phyloP scores from a whole-genome alignment of 2,888 invertebrate species.

The Oxystoma pomonae region DNA sequence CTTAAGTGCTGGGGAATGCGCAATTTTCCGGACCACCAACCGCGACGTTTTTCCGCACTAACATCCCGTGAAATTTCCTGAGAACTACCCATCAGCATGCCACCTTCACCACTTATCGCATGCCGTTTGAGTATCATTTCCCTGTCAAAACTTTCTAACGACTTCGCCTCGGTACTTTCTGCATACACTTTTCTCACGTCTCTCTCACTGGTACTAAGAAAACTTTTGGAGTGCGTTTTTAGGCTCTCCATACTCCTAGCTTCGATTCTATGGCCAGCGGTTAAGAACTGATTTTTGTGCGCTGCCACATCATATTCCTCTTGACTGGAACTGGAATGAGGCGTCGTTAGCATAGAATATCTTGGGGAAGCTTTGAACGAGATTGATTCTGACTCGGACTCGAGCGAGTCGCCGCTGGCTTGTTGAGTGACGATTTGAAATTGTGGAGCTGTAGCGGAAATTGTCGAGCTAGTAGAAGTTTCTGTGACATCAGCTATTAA shows the following conservation, averaged over 20 bases:
- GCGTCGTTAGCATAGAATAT: constrained; percentile 43
- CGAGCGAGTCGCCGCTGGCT: constrained; percentile 57
- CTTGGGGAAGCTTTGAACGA: constrained; percentile 42
- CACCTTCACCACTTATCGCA: constrained; percentile 59
- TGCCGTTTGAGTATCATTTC: constrained; percentile 55
- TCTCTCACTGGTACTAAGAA: constrained; percentile 62
- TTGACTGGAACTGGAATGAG: constrained; percentile 63
- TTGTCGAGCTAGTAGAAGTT: constrained; percentile 26
- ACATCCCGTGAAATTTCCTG: constrained; percentile 35
- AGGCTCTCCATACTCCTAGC: constrained; percentile 71
- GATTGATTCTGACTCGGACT: constrained; percentile 46
- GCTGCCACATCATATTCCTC: constrained; percentile 58
- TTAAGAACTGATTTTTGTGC: constrained; percentile 52
- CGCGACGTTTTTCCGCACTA: constrained; percentile 63
- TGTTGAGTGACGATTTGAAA: constrained; percentile 50
- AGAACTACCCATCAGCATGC: constrained; percentile 41
- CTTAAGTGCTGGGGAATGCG: constrained; percentile 65
- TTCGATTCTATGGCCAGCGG: constrained; percentile 51
- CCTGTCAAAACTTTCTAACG: constrained; percentile 56
- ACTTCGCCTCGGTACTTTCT: constrained; percentile 56
- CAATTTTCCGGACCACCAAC: constrained; percentile 64
- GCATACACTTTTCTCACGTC: constrained; percentile 56
- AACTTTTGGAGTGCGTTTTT: constrained; percentile 53
- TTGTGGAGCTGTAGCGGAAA: constrained; percentile 26
- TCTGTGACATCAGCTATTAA: constrained; percentile 25